These are phyloP conservation scores for Orchestes rusci DNA, from an alignment of 2,888 invertebrate species.

Conservation along the genomic window DNA sequence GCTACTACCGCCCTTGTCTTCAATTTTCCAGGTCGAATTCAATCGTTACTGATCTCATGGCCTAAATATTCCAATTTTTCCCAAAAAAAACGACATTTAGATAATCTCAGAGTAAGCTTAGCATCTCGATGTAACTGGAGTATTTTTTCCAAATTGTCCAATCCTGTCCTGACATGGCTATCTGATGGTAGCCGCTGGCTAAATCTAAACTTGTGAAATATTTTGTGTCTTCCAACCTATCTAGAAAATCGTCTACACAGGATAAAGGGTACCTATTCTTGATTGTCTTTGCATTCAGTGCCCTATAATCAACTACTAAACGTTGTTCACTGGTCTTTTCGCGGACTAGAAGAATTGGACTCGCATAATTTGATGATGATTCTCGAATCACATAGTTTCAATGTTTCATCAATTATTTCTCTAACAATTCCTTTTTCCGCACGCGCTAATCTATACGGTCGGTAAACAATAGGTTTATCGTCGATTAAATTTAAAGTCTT, in stretches of 20 bases:
- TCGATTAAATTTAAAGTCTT: background rate
- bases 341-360: background rate
- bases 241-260: slow-evolving; percentile 8
- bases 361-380: background rate
- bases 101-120: slow-evolving; percentile 33
- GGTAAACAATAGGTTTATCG: background rate
- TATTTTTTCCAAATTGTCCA: slow-evolving; percentile 34
- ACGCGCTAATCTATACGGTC: background rate
- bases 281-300: background rate
- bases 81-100: slow-evolving; percentile 19
- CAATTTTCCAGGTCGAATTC: slow-evolving; percentile 1
- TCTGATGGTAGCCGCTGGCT: slow-evolving; percentile 37
- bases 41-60: slow-evolving; percentile 1
- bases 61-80: slow-evolving; percentile 1
- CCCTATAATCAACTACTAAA: slow-evolving; percentile 4
- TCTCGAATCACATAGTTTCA: background rate
- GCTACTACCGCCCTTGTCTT: too few relatives aligned
- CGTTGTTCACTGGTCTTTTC: slow-evolving; percentile 3
- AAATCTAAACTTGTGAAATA: slow-evolving; percentile 27
- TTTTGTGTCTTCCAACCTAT: slow-evolving; percentile 17
- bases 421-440: background rate
- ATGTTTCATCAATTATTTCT: background rate
- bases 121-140: slow-evolving; percentile 32
- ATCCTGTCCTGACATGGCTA: slow-evolving; percentile 27
- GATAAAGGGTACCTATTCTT: slow-evolving; percentile 8